phyloP scores from a whole-genome alignment of 1,140 invertebrate genomes.

The Anastatus disparis region DNA sequence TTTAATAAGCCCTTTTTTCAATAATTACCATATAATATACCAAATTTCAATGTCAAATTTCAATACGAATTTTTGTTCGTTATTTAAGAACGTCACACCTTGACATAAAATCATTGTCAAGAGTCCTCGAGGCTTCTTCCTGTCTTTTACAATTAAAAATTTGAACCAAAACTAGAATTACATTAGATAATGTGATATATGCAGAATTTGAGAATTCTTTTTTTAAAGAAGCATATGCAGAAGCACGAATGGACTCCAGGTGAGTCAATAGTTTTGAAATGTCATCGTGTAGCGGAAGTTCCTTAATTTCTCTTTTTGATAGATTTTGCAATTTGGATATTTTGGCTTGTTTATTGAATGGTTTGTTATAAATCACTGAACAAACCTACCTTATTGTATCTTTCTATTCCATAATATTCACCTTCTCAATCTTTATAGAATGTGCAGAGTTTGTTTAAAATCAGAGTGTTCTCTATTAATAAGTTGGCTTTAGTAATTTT shows the following conservation, averaged over 20 bases:
- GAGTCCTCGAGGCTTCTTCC: not conserved
- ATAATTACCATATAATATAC: too few species aligned
- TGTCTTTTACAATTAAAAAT: not conserved
- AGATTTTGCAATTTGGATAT: not conserved
- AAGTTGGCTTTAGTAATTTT: not conserved
- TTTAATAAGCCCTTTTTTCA: too few species aligned
- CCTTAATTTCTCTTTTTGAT: not conserved
- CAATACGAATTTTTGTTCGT: too few species aligned
- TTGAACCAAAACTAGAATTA: not conserved
- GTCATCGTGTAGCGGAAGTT: too few species aligned
- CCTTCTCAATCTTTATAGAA: not conserved
- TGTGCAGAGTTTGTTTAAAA: not conserved
- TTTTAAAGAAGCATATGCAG: not conserved
- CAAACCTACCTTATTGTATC: not conserved
- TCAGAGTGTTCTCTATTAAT: not conserved
- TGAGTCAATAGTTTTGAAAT: not conserved
- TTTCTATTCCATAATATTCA: too few species aligned
- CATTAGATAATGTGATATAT: not conserved
- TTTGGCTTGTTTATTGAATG: not conserved
- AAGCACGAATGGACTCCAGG: not conserved
- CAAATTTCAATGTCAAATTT: too few species aligned
- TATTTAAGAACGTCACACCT: too few species aligned
- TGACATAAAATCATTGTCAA: not conserved
- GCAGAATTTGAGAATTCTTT: not conserved
- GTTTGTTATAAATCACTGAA: slow-evolving; percentile 37